Percentiles rank a stretch among this genome's conserved stretches.
Conservation (phyloP, 2,888 invertebrate species). For the Diplazon laetatorius region DNA sequence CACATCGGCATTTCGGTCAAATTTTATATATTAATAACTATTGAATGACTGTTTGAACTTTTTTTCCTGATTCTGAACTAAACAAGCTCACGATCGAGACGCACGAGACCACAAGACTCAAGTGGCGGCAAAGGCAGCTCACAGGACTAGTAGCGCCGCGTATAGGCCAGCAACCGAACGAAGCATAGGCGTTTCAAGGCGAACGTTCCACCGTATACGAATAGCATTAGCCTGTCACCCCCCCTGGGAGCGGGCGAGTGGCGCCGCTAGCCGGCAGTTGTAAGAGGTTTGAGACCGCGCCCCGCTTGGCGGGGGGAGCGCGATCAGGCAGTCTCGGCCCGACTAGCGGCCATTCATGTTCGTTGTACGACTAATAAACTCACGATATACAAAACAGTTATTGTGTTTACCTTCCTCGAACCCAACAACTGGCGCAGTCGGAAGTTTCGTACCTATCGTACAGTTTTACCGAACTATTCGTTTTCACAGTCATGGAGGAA, state of each 20-base stretch:
- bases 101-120: too few relatives aligned
- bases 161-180: too few relatives aligned
- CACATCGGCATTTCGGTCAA: too few relatives aligned
- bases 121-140: too few relatives aligned
- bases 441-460: not conserved
- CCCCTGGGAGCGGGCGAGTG: constrained; percentile 9
- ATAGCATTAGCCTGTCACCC: too few relatives aligned
- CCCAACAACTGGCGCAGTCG: constrained; percentile 20
- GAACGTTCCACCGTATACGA: too few relatives aligned
- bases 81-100: too few relatives aligned
- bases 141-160: too few relatives aligned
- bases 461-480: not conserved
- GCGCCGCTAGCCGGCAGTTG: not conserved
- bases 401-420: not conserved
- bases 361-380: not conserved
- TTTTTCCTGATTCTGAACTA: too few relatives aligned
- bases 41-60: too few relatives aligned
- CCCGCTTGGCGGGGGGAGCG: constrained; percentile 44
- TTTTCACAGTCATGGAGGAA: constrained; percentile 11
- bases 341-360: not conserved
- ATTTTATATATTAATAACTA: too few relatives aligned
- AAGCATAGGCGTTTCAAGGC: too few relatives aligned
- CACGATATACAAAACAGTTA: not conserved
- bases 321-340: constrained; percentile 34
- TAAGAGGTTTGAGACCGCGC: constrained; percentile 1